A percentile compares a stretch with the other conserved stretches of the same genome.
These are phyloP conservation scores for Xestia c-nigrum DNA, from an alignment of 2,888 invertebrate genomes.

Conservation along the genomic window DNA sequence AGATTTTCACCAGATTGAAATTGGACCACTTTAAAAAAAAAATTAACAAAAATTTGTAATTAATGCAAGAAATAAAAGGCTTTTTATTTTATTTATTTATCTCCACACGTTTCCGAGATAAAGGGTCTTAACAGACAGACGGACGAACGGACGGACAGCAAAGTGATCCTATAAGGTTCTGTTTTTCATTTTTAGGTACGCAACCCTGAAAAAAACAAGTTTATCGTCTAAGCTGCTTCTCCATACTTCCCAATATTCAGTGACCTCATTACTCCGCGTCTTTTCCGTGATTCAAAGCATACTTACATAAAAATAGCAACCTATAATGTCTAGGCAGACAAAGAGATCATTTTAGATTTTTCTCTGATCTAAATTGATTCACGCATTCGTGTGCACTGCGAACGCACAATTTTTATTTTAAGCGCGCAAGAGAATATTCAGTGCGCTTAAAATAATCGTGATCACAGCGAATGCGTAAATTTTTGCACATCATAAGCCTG, in stretches of 20 bases:
- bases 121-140: no score
- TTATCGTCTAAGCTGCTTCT: background rate
- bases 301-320: conserved; percentile 51
- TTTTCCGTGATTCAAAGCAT: conserved; percentile 42
- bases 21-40: no score
- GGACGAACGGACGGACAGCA: no score
- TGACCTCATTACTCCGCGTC: conserved; percentile 30
- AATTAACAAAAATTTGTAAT: no score
- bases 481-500: background rate
- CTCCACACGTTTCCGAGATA: no score
- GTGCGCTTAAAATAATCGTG: conserved; percentile 32
- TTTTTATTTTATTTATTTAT: no score
- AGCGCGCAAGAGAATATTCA: background rate
- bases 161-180: no score
- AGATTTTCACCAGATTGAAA: no score
- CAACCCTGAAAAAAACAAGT: no score
- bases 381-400: conserved; percentile 46
- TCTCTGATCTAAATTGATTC: conserved; percentile 40
- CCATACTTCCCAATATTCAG: background rate
- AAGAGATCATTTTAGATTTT: conserved; percentile 38
- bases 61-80: no score
- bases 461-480: background rate
- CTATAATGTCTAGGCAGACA: conserved; percentile 41
- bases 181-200: no score
- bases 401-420: conserved; percentile 48